Evolutionary conservation across 2,888 invertebrate genomes (phyloP).

Genomic region (Macrosoma leucophasiata): DNA sequence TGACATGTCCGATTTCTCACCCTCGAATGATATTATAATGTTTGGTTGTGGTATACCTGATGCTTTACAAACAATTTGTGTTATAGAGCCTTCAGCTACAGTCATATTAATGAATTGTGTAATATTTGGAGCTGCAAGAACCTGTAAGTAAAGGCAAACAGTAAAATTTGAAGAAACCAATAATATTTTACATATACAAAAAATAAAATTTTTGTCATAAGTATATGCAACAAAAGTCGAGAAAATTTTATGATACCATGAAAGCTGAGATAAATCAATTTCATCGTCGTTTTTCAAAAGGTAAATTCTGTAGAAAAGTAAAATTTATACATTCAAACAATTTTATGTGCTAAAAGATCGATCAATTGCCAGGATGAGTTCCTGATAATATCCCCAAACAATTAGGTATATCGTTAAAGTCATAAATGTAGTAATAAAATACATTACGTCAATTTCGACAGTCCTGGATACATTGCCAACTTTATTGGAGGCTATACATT

Average conservation of each 20-base stretch:
- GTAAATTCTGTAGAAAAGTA: no score
- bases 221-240: no score
- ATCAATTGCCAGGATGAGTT: no score
- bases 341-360: no score
- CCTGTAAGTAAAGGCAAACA: no score
- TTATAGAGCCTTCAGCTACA: conserved; percentile 37
- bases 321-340: no score
- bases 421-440: conserved; percentile 2
- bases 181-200: neutral
- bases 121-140: conserved; percentile 44
- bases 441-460: conserved; percentile 44
- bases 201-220: conserved; percentile 8
- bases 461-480: conserved; percentile 37
- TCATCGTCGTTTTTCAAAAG: no score
- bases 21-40: conserved; percentile 39
- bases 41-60: conserved; percentile 46
- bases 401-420: no score
- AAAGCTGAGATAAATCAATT: no score
- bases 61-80: conserved; percentile 44
- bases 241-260: no score
- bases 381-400: no score
- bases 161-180: no score
- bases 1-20: conserved; percentile 30
- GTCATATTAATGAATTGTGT: conserved; percentile 40
- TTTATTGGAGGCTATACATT: conserved; percentile 45